Base-by-base conservation (phyloP, 2,888 invertebrate species). In the Chymomyza procnemis region DNA sequence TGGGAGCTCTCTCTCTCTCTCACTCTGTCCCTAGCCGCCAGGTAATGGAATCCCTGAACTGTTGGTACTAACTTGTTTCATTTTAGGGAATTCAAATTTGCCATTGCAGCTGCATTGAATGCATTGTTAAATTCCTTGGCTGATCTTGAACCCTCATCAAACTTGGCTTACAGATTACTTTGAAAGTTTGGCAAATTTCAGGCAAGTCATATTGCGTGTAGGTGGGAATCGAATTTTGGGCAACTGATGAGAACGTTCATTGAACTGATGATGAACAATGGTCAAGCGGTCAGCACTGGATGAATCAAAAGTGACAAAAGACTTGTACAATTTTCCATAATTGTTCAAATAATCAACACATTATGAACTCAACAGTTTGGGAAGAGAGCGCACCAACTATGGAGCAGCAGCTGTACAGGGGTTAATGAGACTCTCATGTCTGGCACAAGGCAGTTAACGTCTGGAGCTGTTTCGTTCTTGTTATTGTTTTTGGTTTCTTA, bases 371-470 rank as follows among this genome's bases (percentile, higher is more conserved):
- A 41, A 41, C 34, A 41, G 34, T 2, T 41, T 4, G 6, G 34
- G 34, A 34, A 34, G 9, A 34, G 4, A 4, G 30, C 30, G 34
- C 34, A 9, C 26, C 26, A 4, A 26, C 26, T 41, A 0, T 41
- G 34, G 16, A 50, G 48, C 48, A 18, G 48, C 48, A 8, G 18
- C 48, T 50, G 5, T 1, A 16, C 48, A 50, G 18, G 4, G 18
- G 21, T 21, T 54, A 54, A 54, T 54, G 50, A 50, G 50, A 41
- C 12, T 41, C 34, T 41, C 34, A 14, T 54, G 54, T 54, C 54
- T 54, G 54, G 54, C 34, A 41, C 34, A 12, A 41, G 4, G 12
- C 34, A 41, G 34, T 41, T 9, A 41, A 41, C 64, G 73, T 75
- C 77, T 69, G 71, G 26, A 41, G 34, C 12, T 41, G 12, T 41